These are phyloP conservation scores for Iphiclides podalirius DNA, from an alignment of 2,888 invertebrate genomes.

Conservation along the genomic window DNA sequence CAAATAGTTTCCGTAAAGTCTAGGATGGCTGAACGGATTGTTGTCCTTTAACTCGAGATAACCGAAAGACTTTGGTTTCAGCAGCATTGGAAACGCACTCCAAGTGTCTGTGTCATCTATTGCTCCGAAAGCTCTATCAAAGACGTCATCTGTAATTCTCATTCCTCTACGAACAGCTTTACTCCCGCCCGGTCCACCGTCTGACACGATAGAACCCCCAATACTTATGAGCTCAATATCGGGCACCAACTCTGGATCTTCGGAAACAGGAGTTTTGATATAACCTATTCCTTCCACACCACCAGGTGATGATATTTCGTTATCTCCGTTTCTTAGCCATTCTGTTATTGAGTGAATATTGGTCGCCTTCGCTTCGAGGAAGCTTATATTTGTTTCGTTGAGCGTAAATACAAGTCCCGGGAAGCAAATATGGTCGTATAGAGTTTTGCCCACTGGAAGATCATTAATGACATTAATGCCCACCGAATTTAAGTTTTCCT, in stretches of 20 bases:
- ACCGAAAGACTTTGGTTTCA: constrained; percentile 88
- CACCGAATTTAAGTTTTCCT: constrained; percentile 70
- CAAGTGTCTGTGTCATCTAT: constrained; percentile 79
- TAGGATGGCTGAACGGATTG: constrained; percentile 87
- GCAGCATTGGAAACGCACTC: constrained; percentile 83
- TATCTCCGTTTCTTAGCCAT: constrained; percentile 65
- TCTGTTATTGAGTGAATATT: constrained; percentile 36
- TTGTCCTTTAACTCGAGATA: constrained; percentile 83
- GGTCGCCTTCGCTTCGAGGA: constrained; percentile 44
- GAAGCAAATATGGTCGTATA: constrained; percentile 83
- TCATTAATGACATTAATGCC: constrained; percentile 81
- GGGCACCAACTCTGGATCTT: constrained; percentile 81
- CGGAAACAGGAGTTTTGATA: constrained; percentile 79
- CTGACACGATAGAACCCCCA: constrained; percentile 82
- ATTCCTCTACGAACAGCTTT: constrained; percentile 73
- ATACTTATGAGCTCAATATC: constrained; percentile 84
- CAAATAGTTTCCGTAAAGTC: constrained; percentile 91
- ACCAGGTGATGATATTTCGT: constrained; percentile 76
- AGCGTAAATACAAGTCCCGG: constrained; percentile 66
- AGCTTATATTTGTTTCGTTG: constrained; percentile 57
- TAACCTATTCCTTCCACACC: constrained; percentile 85
- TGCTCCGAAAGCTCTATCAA: constrained; percentile 76
- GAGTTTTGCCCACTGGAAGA: constrained; percentile 83
- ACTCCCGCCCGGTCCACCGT: constrained; percentile 69
- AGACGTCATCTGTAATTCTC: constrained; percentile 77